phyloP scores from a whole-genome alignment of 2,797 vertebrate genomes.

The Cirrhinus mrigala region DNA sequence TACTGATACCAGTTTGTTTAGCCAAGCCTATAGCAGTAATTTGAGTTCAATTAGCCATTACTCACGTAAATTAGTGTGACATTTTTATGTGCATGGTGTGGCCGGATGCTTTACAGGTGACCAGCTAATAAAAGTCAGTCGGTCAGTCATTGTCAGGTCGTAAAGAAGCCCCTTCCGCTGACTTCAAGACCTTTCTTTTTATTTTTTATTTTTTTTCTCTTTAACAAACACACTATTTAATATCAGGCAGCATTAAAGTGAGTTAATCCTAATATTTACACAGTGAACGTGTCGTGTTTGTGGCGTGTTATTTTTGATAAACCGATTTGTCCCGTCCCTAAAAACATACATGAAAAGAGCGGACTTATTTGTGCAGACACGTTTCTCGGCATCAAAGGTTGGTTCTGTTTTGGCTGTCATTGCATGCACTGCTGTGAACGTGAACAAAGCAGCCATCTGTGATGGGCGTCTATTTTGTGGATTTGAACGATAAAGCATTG shows the following conservation, averaged over 20 bases:
- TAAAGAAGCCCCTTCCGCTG: slow-evolving; percentile 1
- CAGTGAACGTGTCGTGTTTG: slow-evolving; percentile 3
- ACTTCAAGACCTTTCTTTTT: not conserved
- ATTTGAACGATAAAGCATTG: slow-evolving; percentile 26
- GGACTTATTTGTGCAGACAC: not conserved
- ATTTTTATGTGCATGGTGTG: slow-evolving; percentile 16
- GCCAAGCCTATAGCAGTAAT: not conserved
- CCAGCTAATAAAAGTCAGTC: slow-evolving; percentile 5
- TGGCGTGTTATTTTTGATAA: slow-evolving; percentile 23
- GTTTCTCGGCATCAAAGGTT: slow-evolving; percentile 35
- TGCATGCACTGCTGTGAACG: slow-evolving; percentile 17
- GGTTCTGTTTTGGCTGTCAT: slow-evolving; percentile 25
- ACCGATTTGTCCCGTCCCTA: slow-evolving; percentile 3
- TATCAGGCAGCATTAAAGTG: slow-evolving; percentile 16
- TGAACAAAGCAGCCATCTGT: slow-evolving; percentile 24
- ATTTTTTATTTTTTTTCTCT: not conserved
- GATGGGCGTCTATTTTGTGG: not conserved
- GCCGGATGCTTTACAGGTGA: not conserved
- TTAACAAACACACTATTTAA: not conserved
- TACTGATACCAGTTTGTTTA: not conserved
- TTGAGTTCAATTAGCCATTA: not conserved
- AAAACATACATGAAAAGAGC: slow-evolving; percentile 34
- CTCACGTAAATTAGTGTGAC: not conserved
- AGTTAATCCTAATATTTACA: slow-evolving; percentile 37
- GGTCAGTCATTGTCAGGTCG: not conserved